phyloP scores from a whole-genome alignment of 2,888 invertebrate species.

The Yponomeuta cagnagella region DNA sequence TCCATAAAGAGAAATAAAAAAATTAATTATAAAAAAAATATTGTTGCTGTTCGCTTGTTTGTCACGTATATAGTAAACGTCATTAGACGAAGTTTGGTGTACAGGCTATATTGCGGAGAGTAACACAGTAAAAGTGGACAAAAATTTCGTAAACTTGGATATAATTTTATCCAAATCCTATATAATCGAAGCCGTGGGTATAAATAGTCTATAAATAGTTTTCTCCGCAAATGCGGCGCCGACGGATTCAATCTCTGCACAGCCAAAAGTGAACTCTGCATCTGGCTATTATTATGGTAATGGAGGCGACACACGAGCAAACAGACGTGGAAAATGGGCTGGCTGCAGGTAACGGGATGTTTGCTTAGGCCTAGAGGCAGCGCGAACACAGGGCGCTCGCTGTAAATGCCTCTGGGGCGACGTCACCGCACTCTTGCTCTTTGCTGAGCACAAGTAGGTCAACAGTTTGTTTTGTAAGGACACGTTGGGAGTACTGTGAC shows the following conservation, averaged over 20 bases:
- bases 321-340: not conserved
- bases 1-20: not conserved
- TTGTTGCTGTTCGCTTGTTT: not conserved
- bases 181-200: no score
- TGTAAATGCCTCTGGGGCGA: conserved; percentile 21
- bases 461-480: conserved; percentile 16
- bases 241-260: not conserved
- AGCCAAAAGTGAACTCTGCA: not conserved
- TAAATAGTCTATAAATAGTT: no score
- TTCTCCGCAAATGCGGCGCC: no score
- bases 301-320: not conserved
- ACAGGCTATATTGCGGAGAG: no score
- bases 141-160: no score
- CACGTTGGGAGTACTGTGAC: not conserved
- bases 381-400: not conserved
- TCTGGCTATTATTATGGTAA: not conserved
- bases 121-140: no score
- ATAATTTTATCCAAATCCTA: no score
- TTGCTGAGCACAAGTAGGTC: conserved; percentile 24
- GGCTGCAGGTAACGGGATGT: conserved; percentile 18
- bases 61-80: not conserved
- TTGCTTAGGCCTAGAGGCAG: conserved; percentile 22
- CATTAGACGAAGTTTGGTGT: no score
- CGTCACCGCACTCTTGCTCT: conserved; percentile 24
- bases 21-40: not conserved